phyloP scores from a whole-genome alignment of 2,797 vertebrate genomes.

The Malurus splendens region DNA sequence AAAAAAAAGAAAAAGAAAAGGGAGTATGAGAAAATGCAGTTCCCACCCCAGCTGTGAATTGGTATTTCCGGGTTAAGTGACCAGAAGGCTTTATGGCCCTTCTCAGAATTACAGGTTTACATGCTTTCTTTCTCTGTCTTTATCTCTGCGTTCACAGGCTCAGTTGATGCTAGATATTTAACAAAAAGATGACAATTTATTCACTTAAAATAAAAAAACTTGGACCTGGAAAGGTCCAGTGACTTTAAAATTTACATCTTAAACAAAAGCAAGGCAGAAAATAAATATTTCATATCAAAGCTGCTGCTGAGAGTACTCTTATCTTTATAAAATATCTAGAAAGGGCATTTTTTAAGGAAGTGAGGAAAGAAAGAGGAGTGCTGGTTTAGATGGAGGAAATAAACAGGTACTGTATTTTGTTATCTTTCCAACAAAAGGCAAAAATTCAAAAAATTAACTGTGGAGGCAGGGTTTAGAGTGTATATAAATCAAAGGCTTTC shows the following conservation, averaged over 20 bases:
- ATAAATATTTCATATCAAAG: neutral
- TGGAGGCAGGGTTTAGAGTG: neutral
- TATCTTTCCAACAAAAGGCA: slow-evolving; percentile 22
- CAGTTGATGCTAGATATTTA: neutral
- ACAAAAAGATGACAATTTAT: neutral
- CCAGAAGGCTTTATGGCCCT: neutral
- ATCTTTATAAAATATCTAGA: neutral
- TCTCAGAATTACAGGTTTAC: neutral
- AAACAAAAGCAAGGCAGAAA: neutral
- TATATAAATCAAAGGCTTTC: neutral
- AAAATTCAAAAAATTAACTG: slow-evolving; percentile 40
- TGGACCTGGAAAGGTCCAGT: neutral
- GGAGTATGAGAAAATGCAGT: slow-evolving; percentile 30
- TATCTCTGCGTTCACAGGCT: neutral
- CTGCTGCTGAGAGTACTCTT: neutral
- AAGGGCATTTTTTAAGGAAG: neutral
- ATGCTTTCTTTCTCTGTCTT: neutral
- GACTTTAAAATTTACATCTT: neutral
- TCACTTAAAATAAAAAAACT: neutral
- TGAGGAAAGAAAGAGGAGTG: neutral
- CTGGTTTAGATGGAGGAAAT: neutral
- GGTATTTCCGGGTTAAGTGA: slow-evolving; percentile 26
- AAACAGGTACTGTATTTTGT: neutral
- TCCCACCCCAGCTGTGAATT: neutral
- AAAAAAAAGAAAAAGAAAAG: neutral